Conservation (phyloP, 2,888 invertebrate species). For the Deilephila elpenor region DNA sequence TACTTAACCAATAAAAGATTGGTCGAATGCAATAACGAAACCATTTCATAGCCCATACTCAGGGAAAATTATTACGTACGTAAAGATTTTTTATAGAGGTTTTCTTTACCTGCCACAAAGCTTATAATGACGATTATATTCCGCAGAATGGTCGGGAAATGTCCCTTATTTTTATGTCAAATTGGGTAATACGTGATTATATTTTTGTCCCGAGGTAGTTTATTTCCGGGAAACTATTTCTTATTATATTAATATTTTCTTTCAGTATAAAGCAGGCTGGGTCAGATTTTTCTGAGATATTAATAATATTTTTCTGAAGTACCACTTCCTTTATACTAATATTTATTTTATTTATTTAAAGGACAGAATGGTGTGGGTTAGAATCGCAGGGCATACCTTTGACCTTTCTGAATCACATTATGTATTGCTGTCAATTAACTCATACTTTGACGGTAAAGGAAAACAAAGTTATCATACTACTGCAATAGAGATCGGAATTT, state of each 20-base stretch:
- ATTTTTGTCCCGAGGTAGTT: background rate
- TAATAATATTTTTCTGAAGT: too few species aligned
- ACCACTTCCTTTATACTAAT: too few species aligned
- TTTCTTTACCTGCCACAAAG: background rate
- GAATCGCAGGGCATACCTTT: too few species aligned
- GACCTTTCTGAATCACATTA: too few species aligned
- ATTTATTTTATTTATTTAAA: too few species aligned
- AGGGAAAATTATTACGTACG: background rate
- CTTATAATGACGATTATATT: slow-evolving; percentile 2
- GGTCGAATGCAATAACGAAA: background rate
- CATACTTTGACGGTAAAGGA: too few species aligned
- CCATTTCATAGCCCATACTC: background rate
- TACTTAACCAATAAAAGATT: background rate
- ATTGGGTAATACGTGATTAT: background rate
- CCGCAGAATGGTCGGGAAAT: background rate
- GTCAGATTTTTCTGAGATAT: background rate
- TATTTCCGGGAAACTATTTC: slow-evolving; percentile 1
- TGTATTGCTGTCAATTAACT: too few species aligned
- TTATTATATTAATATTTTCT: background rate
- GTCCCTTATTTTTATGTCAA: background rate
- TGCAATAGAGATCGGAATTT: too few species aligned
- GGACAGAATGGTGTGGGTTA: too few species aligned
- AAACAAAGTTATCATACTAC: too few species aligned
- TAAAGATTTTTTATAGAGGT: slow-evolving; percentile 11
- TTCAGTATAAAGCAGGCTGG: background rate